Percentiles rank a stretch among this genome's conserved stretches.
Evolutionary conservation across 1,140 invertebrate species (phyloP).

Genomic region (Papilio polytes): DNA sequence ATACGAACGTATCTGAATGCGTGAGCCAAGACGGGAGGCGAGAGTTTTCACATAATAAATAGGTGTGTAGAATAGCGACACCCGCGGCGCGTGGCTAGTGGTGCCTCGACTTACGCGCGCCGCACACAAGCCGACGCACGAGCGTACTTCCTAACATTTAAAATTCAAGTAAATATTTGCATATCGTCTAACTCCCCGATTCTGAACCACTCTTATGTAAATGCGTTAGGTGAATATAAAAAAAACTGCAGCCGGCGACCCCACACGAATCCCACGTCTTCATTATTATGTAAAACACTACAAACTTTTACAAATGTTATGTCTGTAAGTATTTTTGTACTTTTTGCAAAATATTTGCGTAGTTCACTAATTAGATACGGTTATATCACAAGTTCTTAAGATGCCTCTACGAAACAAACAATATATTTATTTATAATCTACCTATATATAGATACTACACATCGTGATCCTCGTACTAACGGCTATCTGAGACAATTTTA

Average conservation of each 20-base stretch:
- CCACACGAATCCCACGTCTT: slow-evolving; percentile 62
- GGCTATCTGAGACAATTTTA: slow-evolving; percentile 68
- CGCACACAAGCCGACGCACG: slow-evolving; percentile 51
- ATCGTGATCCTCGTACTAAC: slow-evolving; percentile 64
- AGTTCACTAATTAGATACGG: slow-evolving; percentile 78
- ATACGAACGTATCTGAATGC: slow-evolving; percentile 63
- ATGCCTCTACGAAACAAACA: slow-evolving; percentile 81
- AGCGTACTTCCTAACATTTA: slow-evolving; percentile 59
- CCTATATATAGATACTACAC: slow-evolving; percentile 61
- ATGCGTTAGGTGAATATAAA: slow-evolving; percentile 64
- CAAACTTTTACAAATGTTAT: slow-evolving; percentile 72
- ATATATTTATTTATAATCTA: slow-evolving; percentile 77
- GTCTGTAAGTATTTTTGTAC: slow-evolving; percentile 80
- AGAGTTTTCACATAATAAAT: slow-evolving; percentile 69
- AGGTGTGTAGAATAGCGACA: slow-evolving; percentile 57
- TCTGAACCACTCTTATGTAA: slow-evolving; percentile 76
- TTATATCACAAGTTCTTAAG: slow-evolving; percentile 83
- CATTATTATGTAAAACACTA: slow-evolving; percentile 75
- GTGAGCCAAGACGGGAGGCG: slow-evolving; percentile 59
- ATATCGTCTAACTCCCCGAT: slow-evolving; percentile 81
- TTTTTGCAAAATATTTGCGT: slow-evolving; percentile 62
- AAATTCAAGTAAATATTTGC: slow-evolving; percentile 82
- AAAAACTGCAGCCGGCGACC: slow-evolving; percentile 76
- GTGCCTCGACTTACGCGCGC: slow-evolving; percentile 44
- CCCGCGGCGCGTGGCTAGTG: slow-evolving; percentile 71